Base-by-base conservation (phyloP, 2,797 vertebrate species). In the Eulemur rubriventer region DNA sequence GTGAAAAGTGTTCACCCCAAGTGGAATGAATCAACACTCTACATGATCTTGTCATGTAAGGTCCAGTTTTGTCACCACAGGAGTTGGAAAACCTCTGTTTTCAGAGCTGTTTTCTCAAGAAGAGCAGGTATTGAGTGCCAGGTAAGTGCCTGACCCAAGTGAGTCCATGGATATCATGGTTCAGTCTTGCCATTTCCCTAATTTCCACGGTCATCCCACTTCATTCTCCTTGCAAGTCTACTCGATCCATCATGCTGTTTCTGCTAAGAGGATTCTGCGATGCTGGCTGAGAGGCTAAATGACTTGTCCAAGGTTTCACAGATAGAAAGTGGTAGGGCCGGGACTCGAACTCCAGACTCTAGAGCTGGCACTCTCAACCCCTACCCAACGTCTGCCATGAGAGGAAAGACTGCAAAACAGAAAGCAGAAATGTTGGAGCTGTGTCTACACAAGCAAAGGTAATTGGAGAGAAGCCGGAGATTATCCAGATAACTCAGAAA, bases 401-500 rank as follows among this genome's bases (percentile, higher is more conserved):
- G 50, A 88, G 48, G 52, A 87, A 41, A 78, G 59, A 35, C 7
- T 38, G 46, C 43, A 78, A 55, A 72, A 43, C 26, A 67, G 80
- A 33, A 43, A 61, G 38, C 46, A 35, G 65, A 61, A 83, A 11
- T 33, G 4, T 7, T 33, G 18, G 24, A 35, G 9, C 46, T 92
- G 2, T 43, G 38, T 79, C 43, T 48, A 73, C 65, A 55, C 30
- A 24, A 55, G 35, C 63, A 79, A 70, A 92, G 78, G 38, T 65
- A 88, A 55, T 7, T 46, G 61, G 20, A 78, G 50, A 94, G 76
- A 85, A 92, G 11, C n/a, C 76, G 67, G 52, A 50, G 55, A 43
- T 93, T 55, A 90, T 52, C 43, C 28, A 73, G 85, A 72, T 73
- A 91, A 87, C 57, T 93, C 46, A 85, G 50, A 92, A 81, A 80